Evolutionary conservation across 2,888 invertebrate species (phyloP).

Genomic region (Gastrophysa polygoni): DNA sequence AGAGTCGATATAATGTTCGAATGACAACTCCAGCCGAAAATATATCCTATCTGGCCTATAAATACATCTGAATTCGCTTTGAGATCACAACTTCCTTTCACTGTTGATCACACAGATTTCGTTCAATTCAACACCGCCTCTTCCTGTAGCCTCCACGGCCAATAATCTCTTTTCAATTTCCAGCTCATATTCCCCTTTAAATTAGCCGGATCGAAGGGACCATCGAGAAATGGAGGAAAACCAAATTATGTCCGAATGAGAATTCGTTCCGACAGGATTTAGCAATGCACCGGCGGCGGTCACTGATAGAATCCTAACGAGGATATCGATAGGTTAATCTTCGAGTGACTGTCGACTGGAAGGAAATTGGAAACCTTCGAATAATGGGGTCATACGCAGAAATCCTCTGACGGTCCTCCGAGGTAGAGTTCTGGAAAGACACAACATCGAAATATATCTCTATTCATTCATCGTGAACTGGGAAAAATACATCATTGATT

Average conservation of each 20-base stretch:
- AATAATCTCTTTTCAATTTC: slow-evolving; percentile 19
- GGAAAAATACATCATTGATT: too few species aligned
- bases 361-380: too few species aligned
- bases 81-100: neutral
- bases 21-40: too few species aligned
- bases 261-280: slow-evolving; percentile 7
- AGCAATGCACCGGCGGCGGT: slow-evolving; percentile 8
- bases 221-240: slow-evolving; percentile 7
- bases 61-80: neutral
- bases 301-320: slow-evolving; percentile 15
- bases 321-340: slow-evolving; percentile 36
- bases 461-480: too few species aligned
- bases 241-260: slow-evolving; percentile 14
- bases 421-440: too few species aligned
- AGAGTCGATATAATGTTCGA: too few species aligned
- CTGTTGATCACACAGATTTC: neutral
- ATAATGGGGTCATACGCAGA: too few species aligned
- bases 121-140: neutral
- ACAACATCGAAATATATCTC: too few species aligned
- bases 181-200: slow-evolving; percentile 9
- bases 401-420: too few species aligned
- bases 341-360: slow-evolving; percentile 20
- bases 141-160: neutral
- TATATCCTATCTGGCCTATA: neutral
- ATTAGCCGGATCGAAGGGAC: slow-evolving; percentile 14